phyloP scores from a whole-genome alignment of 64 coral and sea anemone genomes.

The Dendrophyllia cribrosa region DNA sequence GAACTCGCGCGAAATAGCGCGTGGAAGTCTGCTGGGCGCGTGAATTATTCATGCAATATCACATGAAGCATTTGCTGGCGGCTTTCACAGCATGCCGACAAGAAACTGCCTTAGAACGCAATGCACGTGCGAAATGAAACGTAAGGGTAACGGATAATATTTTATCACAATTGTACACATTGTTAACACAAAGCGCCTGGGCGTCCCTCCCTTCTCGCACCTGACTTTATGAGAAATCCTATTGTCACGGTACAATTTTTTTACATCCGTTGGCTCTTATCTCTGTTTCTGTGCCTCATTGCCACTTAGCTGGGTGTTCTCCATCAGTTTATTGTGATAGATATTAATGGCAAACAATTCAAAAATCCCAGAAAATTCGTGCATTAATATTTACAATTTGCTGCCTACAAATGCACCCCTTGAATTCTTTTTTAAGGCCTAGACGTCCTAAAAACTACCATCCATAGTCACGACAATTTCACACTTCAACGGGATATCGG shows the following conservation, averaged over 20 bases:
- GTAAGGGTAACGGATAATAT: neutral
- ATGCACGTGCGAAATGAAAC: slow-evolving; percentile 10
- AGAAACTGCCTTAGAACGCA: neutral
- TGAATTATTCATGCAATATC: slow-evolving; percentile 40
- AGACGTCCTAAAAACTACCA: neutral
- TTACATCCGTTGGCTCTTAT: neutral
- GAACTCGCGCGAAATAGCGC: neutral
- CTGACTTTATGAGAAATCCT: neutral
- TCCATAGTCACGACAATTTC: neutral
- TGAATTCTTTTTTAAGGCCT: neutral
- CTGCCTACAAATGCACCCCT: neutral
- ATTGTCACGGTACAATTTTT: neutral
- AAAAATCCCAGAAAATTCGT: neutral
- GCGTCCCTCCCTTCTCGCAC: neutral
- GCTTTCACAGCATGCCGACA: slow-evolving; percentile 24
- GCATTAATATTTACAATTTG: neutral
- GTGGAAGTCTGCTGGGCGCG: neutral
- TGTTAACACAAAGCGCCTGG: neutral
- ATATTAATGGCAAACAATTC: neutral
- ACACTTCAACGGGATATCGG: neutral
- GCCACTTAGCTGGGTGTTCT: neutral
- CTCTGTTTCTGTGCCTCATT: neutral
- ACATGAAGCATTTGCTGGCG: slow-evolving; percentile 9
- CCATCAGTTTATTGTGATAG: neutral
- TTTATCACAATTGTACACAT: neutral